A percentile compares a stretch with the other conserved stretches of the same genome.
Evolutionary conservation across 2,888 invertebrate species (phyloP).

Genomic region (Fragum whitleyi): DNA sequence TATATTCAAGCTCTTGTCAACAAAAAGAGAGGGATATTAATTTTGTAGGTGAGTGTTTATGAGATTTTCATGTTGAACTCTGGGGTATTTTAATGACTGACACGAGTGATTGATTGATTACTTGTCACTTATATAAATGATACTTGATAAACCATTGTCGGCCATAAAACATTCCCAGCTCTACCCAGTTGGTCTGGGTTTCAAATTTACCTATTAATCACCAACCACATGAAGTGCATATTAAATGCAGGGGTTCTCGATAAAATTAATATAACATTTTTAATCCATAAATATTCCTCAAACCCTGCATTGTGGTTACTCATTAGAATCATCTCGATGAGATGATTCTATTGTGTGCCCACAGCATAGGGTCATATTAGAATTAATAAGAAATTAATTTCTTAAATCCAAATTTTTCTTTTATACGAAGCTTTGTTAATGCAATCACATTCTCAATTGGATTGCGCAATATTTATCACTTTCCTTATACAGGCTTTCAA

Average conservation of each 20-base stretch:
- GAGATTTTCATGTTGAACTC: slow-evolving; percentile 27
- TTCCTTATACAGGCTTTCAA: not conserved
- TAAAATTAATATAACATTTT: not conserved
- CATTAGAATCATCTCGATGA: not conserved
- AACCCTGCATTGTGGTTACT: not conserved
- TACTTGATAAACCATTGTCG: slow-evolving; percentile 30
- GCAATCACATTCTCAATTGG: no score
- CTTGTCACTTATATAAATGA: slow-evolving; percentile 32
- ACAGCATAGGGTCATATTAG: no score
- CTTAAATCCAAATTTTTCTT: no score
- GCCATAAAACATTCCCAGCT: slow-evolving; percentile 7
- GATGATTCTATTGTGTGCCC: no score
- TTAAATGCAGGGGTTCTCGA: not conserved
- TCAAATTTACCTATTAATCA: slow-evolving; percentile 29
- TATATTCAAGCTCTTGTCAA: slow-evolving; percentile 13
- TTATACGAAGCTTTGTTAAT: no score
- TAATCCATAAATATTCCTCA: not conserved
- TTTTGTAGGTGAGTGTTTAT: slow-evolving; percentile 19
- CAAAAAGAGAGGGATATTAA: slow-evolving; percentile 20
- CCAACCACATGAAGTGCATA: slow-evolving; percentile 12
- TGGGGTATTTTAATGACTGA: slow-evolving; percentile 27
- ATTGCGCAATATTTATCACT: no score
- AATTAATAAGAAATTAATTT: no score
- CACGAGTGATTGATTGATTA: slow-evolving; percentile 28
- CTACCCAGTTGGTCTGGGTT: slow-evolving; percentile 28